Conservation (phyloP, 2,888 invertebrate species). For the Ischnus inquisitorius region DNA sequence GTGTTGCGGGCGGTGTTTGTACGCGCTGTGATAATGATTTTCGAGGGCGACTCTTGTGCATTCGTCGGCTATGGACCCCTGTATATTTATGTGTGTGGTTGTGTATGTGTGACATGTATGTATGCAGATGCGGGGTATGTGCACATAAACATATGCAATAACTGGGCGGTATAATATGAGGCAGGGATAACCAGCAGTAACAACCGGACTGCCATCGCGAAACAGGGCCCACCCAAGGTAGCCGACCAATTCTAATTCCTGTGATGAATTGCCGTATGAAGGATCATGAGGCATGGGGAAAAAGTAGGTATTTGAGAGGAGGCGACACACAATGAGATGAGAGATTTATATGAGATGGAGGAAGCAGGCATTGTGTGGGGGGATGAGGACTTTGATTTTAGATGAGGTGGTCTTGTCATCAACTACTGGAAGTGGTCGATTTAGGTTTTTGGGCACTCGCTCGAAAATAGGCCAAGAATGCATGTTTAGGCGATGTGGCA, state of each 20-base stretch:
- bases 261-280: slow-evolving; percentile 65
- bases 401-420: too few relatives aligned
- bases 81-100: neutral
- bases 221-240: slow-evolving; percentile 64
- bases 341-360: neutral
- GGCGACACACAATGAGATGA: slow-evolving; percentile 21
- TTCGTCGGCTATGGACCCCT: slow-evolving; percentile 19
- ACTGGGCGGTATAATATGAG: slow-evolving; percentile 21
- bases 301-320: neutral
- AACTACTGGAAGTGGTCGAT: too few relatives aligned
- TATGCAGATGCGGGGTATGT: neutral
- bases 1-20: slow-evolving; percentile 25
- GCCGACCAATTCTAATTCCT: slow-evolving; percentile 66
- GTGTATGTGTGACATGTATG: neutral
- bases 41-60: slow-evolving; percentile 55
- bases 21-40: slow-evolving; percentile 63
- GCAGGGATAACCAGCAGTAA: slow-evolving; percentile 57
- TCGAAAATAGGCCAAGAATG: too few relatives aligned
- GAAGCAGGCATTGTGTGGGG: too few relatives aligned
- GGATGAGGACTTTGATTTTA: too few relatives aligned
- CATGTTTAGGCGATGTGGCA: too few relatives aligned
- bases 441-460: too few relatives aligned
- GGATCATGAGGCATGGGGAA: slow-evolving; percentile 21
- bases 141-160: neutral
- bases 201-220: slow-evolving; percentile 40